Evolutionary conservation across 2,797 vertebrate genomes (phyloP), one percentile per base, ranked within the genome.

Genomic region (Ficedula albicollis): DNA sequence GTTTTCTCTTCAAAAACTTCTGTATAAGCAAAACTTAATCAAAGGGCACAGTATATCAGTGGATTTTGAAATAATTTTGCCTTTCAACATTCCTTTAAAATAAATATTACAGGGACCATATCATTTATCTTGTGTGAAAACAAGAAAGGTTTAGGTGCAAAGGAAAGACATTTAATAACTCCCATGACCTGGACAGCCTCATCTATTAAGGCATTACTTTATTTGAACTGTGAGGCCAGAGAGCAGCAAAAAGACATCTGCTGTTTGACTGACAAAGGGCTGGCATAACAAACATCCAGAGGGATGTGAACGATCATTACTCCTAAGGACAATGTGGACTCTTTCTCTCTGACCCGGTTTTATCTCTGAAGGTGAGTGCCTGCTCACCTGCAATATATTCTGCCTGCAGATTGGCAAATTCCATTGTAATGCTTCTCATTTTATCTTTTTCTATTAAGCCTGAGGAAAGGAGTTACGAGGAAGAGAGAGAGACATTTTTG

Each of bases 401-500:
- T 89, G 68, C 56, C 89, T 79, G 79, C 72, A 95, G 93, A 92
- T 84, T 95, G 77, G 81, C 67, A 84, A 91, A 87, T 84, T 76
- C 69, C 66, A 68, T 74, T 93, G 91, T 89, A 94, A 94, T 90
- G 64, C 38, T 69, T 92, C 74, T 89, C 68, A 84, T 95, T 96
- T 97, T 89, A 91, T 94, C 84, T 96, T 96, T 89, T 95, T 72
- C 70, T 85, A 52, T 87, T 91, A 85, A 95, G 87, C 70, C 46
- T 32, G 82, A 83, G 90, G 72, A 82, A 80, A 91, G 54, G 78
- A 66, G 20, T 85, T 64, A 92, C 41, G 54, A 91, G 32, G 58
- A 84, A 78, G 46, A 84, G 54, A 68, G 27, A 84, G 39, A 84
- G 11, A 73, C 1, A 46, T 95, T 96, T 95, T 94, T 96, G 73